Base-by-base conservation (phyloP, 2,888 invertebrate genomes). In the Trichogramma dendrolimi region DNA sequence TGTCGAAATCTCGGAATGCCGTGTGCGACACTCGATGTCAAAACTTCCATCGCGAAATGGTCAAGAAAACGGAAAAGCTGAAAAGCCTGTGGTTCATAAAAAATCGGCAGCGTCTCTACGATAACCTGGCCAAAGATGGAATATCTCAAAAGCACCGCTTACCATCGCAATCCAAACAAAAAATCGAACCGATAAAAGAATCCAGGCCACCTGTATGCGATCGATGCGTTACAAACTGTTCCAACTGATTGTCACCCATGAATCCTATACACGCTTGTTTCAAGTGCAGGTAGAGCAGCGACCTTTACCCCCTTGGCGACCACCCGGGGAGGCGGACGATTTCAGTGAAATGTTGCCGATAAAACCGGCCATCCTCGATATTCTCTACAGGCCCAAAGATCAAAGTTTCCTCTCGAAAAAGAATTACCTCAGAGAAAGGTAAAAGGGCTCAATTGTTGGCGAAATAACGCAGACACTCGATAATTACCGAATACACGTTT, bases 341-440 rank as follows among this genome's bases (percentile, higher is more conserved):
- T 56, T 68, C 6, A 66, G 71, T 62, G 60, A 69, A 41, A 78
- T 76, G 76, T 73, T 67, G 60, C 73, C 76, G 0, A 61, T 78
- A 41, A 70, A 74, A 54, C 67, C 71, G 6, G 59, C 67, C 11
- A 55, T 72, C 14, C 66, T 60, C 54, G 61, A 64, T 10, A 64
- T 74, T 56, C 63, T 78, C 39, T 76, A 75, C 51, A 67, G 71
- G 47, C 61, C 70, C 52, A 67, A 67, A 27, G 62, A 66, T 4
- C 67, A 70, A 52, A 76, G 73, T 67, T 76, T 72, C 55, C 61
- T 71, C 53, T 69, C 71, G 4, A 67, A 69, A 58, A 65, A 70
- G 14, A 73, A 73, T 53, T 78, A 78, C 65, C 63, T 75, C 27
- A 56, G 51, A 4, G 65, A 73, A 67, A 74, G 78, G 77, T 77